phyloP scores from a whole-genome alignment of 23 tunicate genomes.

The Phallusia fumigata region DNA sequence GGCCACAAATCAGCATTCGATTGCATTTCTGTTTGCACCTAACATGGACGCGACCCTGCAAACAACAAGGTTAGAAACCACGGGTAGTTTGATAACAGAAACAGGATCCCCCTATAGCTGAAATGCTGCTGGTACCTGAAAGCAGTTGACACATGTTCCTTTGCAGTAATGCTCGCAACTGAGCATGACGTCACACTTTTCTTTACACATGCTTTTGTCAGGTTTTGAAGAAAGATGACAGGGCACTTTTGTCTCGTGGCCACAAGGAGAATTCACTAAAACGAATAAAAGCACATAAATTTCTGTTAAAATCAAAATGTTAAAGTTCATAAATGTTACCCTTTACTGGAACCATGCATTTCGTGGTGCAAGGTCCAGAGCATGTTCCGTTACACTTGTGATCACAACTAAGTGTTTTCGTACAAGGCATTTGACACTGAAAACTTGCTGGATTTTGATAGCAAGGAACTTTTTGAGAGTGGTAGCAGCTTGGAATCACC shows the following conservation, averaged over 20 bases:
- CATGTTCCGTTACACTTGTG: slow-evolving; percentile 43
- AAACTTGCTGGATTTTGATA: slow-evolving; percentile 37
- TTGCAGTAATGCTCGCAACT: slow-evolving; percentile 78
- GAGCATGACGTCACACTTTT: slow-evolving; percentile 44
- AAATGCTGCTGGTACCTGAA: slow-evolving; percentile 36
- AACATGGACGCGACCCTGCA: slow-evolving; percentile 74
- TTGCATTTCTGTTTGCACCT: slow-evolving; percentile 60
- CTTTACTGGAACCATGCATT: slow-evolving; percentile 19
- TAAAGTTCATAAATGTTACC: neutral
- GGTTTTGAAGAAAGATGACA: slow-evolving; percentile 20
- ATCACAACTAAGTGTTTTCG: slow-evolving; percentile 37
- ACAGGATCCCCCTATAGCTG: neutral
- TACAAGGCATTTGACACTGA: slow-evolving; percentile 46
- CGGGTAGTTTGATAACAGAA: too few species aligned
- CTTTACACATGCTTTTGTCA: slow-evolving; percentile 30
- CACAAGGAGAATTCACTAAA: slow-evolving; percentile 46
- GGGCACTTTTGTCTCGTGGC: slow-evolving; percentile 39
- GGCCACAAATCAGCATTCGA: slow-evolving; percentile 82
- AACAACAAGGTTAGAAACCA: too few species aligned
- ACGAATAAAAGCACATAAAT: too few species aligned
- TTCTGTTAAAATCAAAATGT: neutral
- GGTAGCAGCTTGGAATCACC: slow-evolving; percentile 56
- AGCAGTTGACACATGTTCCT: slow-evolving; percentile 75
- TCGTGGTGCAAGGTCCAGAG: slow-evolving; percentile 22
- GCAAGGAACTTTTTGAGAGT: slow-evolving; percentile 40